These are phyloP conservation scores for Pachliopta kotzebuea DNA, from an alignment of 2,888 invertebrate genomes.

Conservation along the genomic window DNA sequence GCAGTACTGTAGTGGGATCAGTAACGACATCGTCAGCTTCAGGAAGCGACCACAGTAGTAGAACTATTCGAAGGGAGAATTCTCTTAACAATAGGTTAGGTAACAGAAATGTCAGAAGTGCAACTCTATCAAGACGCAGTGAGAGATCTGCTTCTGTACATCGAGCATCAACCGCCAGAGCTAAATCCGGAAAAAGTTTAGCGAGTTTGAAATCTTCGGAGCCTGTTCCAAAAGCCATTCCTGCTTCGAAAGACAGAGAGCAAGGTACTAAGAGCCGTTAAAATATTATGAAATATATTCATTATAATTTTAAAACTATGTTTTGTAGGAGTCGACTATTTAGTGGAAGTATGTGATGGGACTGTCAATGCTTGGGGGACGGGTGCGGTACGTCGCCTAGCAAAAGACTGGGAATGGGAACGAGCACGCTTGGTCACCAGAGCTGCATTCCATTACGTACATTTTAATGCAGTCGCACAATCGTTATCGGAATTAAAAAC, in stretches of 20 bases:
- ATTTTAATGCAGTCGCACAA: constrained; percentile 89
- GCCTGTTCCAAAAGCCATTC: constrained; percentile 71
- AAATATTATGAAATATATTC: background rate
- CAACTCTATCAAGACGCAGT: constrained; percentile 65
- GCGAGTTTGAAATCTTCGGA: constrained; percentile 72
- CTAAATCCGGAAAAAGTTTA: constrained; percentile 77
- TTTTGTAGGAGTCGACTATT: constrained; percentile 88
- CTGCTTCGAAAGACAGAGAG: constrained; percentile 83
- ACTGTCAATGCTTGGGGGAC: constrained; percentile 92
- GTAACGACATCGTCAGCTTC: constrained; percentile 71
- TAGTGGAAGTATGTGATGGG: constrained; percentile 92
- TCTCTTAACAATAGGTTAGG: constrained; percentile 61
- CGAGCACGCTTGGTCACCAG: constrained; percentile 89
- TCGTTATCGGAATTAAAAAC: constrained; percentile 87
- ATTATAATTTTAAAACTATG: background rate
- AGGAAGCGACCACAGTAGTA: constrained; percentile 68
- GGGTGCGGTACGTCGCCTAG: constrained; percentile 90
- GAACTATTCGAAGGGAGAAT: constrained; percentile 61
- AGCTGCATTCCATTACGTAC: constrained; percentile 93
- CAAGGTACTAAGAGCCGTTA: constrained; percentile 76
- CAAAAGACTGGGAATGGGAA: constrained; percentile 89
- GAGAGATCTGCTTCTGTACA: constrained; percentile 74
- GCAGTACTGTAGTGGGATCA: constrained; percentile 66
- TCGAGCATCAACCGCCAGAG: constrained; percentile 83
- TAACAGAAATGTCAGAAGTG: constrained; percentile 73